These are phyloP conservation scores for Acanthis flammea DNA, from an alignment of 2,797 vertebrate genomes.

Conservation along the genomic window DNA sequence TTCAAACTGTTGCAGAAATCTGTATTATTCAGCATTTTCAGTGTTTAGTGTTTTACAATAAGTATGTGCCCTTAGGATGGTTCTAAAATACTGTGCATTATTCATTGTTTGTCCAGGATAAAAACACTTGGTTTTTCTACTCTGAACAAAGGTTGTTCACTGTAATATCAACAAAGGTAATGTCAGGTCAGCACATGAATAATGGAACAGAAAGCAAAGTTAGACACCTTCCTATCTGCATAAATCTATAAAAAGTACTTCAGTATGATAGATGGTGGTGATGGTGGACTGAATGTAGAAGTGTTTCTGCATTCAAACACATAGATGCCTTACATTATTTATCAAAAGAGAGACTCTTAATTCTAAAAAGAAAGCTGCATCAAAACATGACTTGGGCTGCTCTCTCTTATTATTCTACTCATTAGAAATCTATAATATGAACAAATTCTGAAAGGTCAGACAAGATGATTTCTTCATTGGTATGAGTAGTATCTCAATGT, in stretches of 20 bases:
- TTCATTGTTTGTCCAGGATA: neutral
- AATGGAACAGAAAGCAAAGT: constrained; percentile 50
- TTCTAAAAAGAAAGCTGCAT: neutral
- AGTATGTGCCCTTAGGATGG: neutral
- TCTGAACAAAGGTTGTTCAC: neutral
- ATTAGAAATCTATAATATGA: constrained; percentile 31
- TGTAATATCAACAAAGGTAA: constrained; percentile 1
- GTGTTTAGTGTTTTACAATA: neutral
- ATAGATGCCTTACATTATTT: neutral
- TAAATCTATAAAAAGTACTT: constrained; percentile 19
- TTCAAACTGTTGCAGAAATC: neutral
- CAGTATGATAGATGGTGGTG: neutral
- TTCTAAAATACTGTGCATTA: neutral
- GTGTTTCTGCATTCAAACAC: neutral
- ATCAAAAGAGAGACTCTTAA: neutral
- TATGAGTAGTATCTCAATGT: neutral
- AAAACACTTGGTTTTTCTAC: neutral
- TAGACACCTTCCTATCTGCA: constrained; percentile 13
- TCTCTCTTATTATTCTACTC: neutral
- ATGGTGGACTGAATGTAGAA: neutral
- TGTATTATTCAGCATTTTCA: neutral
- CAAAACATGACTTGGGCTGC: neutral
- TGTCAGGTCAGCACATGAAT: constrained; percentile 46
- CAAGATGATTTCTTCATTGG: neutral
- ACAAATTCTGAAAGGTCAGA: constrained; percentile 27